Percentiles rank a stretch among this genome's conserved stretches.
Evolutionary conservation across 2,113 vertebrate genomes (phyloP).

Genomic region (Rhinoderma darwinii): DNA sequence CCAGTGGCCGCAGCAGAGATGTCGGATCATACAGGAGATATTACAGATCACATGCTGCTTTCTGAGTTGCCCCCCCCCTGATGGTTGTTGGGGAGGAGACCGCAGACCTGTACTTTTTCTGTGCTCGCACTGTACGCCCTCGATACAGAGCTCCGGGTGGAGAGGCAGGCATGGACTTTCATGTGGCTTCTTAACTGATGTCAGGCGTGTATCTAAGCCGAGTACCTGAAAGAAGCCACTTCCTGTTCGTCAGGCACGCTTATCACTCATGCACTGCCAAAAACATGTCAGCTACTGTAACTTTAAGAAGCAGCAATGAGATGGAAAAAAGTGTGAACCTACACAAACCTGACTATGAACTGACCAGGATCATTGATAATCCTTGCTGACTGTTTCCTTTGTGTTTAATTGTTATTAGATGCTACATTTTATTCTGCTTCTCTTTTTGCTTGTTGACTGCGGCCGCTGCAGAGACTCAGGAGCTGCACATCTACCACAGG

Average conservation of each 20-base stretch:
- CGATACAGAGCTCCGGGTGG: background rate
- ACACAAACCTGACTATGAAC: too few relatives aligned
- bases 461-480: too few relatives aligned
- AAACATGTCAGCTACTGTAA: background rate
- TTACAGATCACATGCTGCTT: background rate
- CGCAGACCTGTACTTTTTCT: background rate
- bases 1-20: background rate
- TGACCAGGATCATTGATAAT: too few relatives aligned
- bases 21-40: background rate
- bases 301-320: background rate
- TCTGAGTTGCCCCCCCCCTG: background rate
- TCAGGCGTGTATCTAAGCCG: background rate
- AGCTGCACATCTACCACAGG: too few relatives aligned
- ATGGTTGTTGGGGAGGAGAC: background rate
- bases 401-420: background rate
- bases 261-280: background rate
- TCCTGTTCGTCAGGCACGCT: conserved; percentile 37
- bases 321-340: background rate
- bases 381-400: background rate
- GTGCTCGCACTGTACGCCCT: conserved; percentile 23
- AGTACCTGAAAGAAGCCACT: conserved; percentile 45
- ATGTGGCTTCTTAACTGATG: conserved; percentile 49
- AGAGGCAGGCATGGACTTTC: background rate
- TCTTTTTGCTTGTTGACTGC: too few relatives aligned
- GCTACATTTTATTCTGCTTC: background rate